Evolutionary conservation across 2,888 invertebrate genomes (phyloP), one percentile per base, ranked within the genome.

Genomic region (Pristionchus exspectatus): DNA sequence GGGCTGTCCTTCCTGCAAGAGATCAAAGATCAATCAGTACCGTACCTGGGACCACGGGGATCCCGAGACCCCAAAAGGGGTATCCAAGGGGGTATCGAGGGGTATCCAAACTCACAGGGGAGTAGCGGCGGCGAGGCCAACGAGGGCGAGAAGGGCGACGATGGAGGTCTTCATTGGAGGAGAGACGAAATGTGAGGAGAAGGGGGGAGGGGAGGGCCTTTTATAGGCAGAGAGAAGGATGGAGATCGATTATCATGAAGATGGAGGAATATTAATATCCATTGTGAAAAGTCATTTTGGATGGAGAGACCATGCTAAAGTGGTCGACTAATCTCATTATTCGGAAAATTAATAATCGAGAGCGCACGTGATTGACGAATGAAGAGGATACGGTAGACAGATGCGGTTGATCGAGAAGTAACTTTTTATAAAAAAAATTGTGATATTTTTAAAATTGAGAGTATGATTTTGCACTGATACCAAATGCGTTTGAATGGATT

Each of bases 131-230:
- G 63, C 63, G 63, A 63, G n/a, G 24, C 63, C 63, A 24, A n/a
- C 63, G 24, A 63, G 63, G 63, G 63, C 63, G 63, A 63, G 63
- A 63, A 63, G 63, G 3, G 63, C 21, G 63, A 63, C 63, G 63
- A 63, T 63, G 63, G 63, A 5, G 63, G 63, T 63, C 63, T 63
- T 63, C 63, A 63, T 63, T 63, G 63, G 63, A 63, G 63, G n/a
- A n/a, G 63, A 63, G 63, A 63, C 59, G 59, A 59, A 59, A 59
- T n/a, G 63, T 63, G 63, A 24, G 63, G 56, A 56, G 56, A 56
- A 0, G 56, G 56, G 18, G 56, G 56, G 38, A 21, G 1, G 63
- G 63, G 24, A n/a, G 10, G 63, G 3, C 24, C 63, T 63, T 63
- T 63, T 63, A 63, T 63, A 63, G 63, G 63, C 5, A 7, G 63